Evolutionary conservation across 2,797 vertebrate species (phyloP).

Genomic region (Carduelis carduelis): DNA sequence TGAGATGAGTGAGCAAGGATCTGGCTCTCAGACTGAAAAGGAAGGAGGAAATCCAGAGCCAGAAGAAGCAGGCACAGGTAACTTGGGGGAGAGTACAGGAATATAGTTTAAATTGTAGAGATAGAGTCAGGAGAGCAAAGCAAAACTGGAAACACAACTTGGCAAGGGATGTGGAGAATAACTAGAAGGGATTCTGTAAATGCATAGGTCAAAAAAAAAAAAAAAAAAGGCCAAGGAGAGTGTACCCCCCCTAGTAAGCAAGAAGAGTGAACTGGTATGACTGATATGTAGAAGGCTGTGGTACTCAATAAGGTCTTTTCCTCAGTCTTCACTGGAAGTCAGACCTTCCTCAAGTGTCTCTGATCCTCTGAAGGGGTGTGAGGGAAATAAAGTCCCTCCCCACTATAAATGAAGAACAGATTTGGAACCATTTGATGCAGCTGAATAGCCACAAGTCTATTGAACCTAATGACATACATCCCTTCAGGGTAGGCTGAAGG

Average conservation of each 20-base stretch:
- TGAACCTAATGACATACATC: neutral
- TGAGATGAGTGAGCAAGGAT: neutral
- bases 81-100: neutral
- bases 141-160: neutral
- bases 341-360: neutral
- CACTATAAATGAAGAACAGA: neutral
- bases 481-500: neutral
- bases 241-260: rapidly evolving
- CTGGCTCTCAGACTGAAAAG: neutral
- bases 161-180: neutral
- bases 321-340: neutral
- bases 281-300: neutral
- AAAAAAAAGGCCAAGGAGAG: neutral
- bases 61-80: neutral
- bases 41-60: neutral
- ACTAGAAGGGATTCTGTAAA: neutral
- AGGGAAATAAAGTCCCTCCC: neutral
- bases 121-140: neutral
- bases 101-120: neutral
- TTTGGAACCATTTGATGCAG: neutral
- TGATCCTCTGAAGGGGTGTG: neutral
- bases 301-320: neutral
- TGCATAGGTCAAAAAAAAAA: neutral
- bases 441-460: neutral
- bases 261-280: neutral